Evolutionary conservation across 2,797 vertebrate species (phyloP).

Genomic region (Hypotaenidia okinawae): DNA sequence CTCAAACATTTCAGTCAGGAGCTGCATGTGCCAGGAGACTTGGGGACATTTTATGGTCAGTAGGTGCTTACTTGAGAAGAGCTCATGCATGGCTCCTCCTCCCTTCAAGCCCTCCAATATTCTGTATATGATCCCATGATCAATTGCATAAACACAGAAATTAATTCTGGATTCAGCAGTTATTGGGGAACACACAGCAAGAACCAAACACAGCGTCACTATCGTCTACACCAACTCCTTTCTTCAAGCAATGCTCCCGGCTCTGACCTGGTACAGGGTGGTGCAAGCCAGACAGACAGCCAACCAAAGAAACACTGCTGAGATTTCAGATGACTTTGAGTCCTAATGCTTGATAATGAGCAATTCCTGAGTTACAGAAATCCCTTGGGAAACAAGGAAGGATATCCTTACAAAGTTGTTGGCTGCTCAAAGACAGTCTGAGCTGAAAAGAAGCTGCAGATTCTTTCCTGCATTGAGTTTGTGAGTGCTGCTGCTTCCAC

Average conservation of each 20-base stretch:
- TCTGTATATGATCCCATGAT: background rate
- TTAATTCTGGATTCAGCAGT: background rate
- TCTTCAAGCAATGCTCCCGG: background rate
- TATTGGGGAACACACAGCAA: background rate
- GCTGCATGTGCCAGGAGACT: background rate
- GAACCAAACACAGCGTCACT: background rate
- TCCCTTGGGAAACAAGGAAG: background rate
- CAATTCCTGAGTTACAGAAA: background rate
- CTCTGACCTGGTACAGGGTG: background rate
- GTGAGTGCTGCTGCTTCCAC: background rate
- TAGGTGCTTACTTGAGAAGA: background rate
- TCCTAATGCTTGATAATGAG: background rate
- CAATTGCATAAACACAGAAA: background rate
- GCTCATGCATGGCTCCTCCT: background rate
- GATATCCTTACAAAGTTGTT: background rate
- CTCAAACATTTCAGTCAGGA: rapidly evolving
- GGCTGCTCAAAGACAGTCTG: background rate
- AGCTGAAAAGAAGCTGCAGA: background rate
- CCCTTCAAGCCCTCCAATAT: background rate
- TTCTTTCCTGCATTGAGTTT: background rate
- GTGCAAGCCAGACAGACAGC: background rate
- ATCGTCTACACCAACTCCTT: background rate
- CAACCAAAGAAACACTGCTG: background rate
- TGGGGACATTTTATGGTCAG: background rate
- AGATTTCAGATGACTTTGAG: background rate